Percentiles rank a stretch among this genome's conserved stretches.
Conservation (phyloP, 2,113 vertebrate genomes). For the Phrynosoma platyrhinos region DNA sequence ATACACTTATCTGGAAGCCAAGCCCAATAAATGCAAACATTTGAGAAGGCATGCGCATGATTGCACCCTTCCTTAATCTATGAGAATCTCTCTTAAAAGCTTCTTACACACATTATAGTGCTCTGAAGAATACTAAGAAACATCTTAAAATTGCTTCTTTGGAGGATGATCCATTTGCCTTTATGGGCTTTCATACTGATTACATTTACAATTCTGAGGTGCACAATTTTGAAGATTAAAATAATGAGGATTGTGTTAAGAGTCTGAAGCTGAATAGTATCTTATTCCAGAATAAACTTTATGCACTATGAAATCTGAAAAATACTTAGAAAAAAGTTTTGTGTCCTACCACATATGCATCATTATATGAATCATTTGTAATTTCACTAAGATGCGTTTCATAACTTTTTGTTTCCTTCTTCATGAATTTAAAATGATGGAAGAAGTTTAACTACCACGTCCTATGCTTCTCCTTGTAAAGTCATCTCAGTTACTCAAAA, state of each 20-base stretch:
- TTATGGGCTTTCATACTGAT: conserved; percentile 58
- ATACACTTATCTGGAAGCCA: neutral
- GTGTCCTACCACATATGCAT: conserved; percentile 39
- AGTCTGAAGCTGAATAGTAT: conserved; percentile 46
- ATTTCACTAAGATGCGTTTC: conserved; percentile 49
- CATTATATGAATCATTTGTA: conserved; percentile 22
- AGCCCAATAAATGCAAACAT: neutral
- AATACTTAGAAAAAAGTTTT: conserved; percentile 48
- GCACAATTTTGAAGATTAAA: conserved; percentile 1
- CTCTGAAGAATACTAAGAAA: conserved; percentile 50
- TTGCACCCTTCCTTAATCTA: conserved; percentile 27
- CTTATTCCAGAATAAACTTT: conserved; percentile 49
- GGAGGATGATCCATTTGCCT: conserved; percentile 62
- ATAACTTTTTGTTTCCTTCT: conserved; percentile 18
- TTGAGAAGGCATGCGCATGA: neutral
- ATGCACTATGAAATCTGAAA: conserved; percentile 52
- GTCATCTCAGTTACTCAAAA: conserved; percentile 35
- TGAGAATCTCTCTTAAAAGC: conserved; percentile 49
- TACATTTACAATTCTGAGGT: conserved; percentile 60
- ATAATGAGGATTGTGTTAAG: conserved; percentile 44
- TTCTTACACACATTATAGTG: conserved; percentile 48
- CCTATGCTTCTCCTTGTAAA: conserved; percentile 44
- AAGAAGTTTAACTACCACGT: neutral
- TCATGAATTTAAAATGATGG: conserved; percentile 40
- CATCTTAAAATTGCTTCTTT: conserved; percentile 50